A percentile compares a stretch with the other conserved stretches of the same genome.
Evolutionary conservation across 2,113 vertebrate genomes (phyloP).

Genomic region (Phyllostomus hastatus): DNA sequence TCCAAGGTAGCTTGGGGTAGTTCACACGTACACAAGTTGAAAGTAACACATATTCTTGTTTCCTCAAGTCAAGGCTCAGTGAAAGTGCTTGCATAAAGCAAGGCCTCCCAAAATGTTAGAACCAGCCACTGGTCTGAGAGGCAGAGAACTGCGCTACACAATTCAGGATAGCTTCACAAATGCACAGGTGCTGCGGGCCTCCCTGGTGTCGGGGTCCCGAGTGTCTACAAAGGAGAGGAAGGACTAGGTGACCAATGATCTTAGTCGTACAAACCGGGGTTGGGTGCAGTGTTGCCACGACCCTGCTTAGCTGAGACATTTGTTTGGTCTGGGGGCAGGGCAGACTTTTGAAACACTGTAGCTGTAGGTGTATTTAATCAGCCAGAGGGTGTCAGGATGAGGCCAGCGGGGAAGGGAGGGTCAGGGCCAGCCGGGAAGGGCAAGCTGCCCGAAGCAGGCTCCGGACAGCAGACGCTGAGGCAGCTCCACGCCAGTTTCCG

Average conservation of each 20-base stretch:
- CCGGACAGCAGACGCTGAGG: neutral
- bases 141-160: neutral
- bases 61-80: neutral
- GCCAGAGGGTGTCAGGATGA: neutral
- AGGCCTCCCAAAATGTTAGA: neutral
- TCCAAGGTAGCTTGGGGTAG: neutral
- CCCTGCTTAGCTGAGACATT: neutral
- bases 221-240: neutral
- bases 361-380: neutral
- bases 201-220: neutral
- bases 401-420: neutral
- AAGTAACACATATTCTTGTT: neutral
- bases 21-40: neutral
- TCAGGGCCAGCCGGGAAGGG: neutral
- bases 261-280: neutral
- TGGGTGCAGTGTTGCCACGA: neutral
- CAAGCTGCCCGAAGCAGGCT: neutral
- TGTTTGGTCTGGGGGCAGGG: neutral
- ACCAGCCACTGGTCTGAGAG: neutral
- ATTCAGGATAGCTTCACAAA: neutral
- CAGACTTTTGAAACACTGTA: neutral
- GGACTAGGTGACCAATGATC: neutral
- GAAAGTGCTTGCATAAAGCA: neutral
- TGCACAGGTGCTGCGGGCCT: neutral
- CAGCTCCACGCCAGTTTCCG: neutral